phyloP scores from a whole-genome alignment of 2,113 vertebrate genomes.

The Proteles cristata region DNA sequence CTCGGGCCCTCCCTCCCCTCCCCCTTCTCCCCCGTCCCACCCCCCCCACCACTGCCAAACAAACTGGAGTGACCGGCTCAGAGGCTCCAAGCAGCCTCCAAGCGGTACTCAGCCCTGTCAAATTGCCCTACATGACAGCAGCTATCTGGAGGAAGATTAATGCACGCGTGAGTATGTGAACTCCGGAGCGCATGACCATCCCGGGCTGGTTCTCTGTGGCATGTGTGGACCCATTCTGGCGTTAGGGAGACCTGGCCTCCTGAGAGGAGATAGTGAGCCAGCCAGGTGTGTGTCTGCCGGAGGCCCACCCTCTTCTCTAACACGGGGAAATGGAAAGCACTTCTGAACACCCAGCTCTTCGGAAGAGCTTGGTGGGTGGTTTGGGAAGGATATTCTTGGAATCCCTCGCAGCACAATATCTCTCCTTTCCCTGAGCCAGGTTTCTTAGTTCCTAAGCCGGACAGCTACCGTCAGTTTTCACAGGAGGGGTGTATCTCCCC shows the following conservation, averaged over 20 bases:
- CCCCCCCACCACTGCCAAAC: conserved; percentile 42
- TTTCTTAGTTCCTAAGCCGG: background rate
- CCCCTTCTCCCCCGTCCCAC: background rate
- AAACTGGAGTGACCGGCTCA: conserved; percentile 72
- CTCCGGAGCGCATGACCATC: background rate
- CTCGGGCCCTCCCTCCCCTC: background rate
- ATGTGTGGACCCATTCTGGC: background rate
- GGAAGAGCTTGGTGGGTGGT: background rate
- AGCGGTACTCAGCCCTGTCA: conserved; percentile 8
- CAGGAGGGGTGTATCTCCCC: background rate
- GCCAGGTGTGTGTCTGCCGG: conserved; percentile 4
- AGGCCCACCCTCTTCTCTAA: background rate
- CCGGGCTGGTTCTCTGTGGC: background rate
- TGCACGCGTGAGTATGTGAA: conserved; percentile 64
- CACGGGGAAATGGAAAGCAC: background rate
- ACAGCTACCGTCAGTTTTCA: background rate
- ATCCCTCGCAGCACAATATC: background rate
- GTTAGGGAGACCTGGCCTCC: background rate
- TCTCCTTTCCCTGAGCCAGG: background rate
- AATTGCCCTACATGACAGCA: conserved; percentile 49
- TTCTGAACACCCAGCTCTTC: background rate
- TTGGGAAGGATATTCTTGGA: background rate
- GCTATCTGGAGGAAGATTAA: conserved; percentile 73
- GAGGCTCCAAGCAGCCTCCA: background rate
- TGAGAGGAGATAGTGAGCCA: background rate